Base-by-base conservation (phyloP, 2,113 vertebrate species). In the Diglossa brunneiventris region DNA sequence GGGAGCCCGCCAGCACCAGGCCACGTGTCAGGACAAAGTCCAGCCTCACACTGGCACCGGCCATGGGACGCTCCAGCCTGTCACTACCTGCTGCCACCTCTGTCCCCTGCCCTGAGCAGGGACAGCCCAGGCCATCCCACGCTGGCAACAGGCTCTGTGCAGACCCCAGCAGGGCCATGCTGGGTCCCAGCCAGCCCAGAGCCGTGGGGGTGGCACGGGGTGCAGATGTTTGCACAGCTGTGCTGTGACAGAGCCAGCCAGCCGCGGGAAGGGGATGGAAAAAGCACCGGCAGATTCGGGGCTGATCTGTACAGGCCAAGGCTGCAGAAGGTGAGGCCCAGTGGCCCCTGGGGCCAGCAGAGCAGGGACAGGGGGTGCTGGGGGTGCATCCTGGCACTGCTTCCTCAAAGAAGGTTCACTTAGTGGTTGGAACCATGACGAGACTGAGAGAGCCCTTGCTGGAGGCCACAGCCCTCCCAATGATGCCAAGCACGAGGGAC, bases 151-250 rank as follows among this genome's bases (percentile, higher is more conserved):
- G 24, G 23, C 20, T 15, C 0, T 0, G 46, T 44, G 30, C 56
- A 50, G 41, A 41, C 6, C 35, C 49, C 0, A 1, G 17, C 84
- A 28, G 31, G 37, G 42, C 9, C 0, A 12, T 0, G 4, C 76
- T 61, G 75, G 26, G 58, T 47, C 31, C 46, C 17, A 47, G 66
- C 62, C 81, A 50, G 79, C 52, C 83, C 53, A 7, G 39, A 44
- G 88, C 39, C 2, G 1, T 11, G 6, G 8, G 15, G 77, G 21
- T 18, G 4, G 55, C 33, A 78, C 1, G 1, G 52, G 53, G 68
- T 6, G 6, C 39, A 92, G 84, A 49, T 90, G 90, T 91, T 94
- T 80, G 90, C 84, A 94, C 91, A 95, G 87, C 95, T 94, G 92
- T 3, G 5, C 35, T 13, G 87, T 10, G 39, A 9, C 5, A 3